phyloP scores from a whole-genome alignment of 23 tunicate species.

The Diplosoma virens region DNA sequence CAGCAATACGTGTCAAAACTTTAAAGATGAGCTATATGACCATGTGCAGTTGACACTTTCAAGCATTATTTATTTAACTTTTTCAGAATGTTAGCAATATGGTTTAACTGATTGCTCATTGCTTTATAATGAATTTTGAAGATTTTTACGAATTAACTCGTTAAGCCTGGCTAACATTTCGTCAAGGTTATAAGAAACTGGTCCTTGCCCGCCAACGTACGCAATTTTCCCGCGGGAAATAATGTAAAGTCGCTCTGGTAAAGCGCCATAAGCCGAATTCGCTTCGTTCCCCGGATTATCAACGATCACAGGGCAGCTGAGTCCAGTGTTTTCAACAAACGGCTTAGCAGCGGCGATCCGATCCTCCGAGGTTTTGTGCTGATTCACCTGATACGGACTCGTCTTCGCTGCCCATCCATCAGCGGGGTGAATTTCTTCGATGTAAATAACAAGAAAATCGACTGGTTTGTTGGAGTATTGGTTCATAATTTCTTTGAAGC shows the following conservation, averaged over 20 bases:
- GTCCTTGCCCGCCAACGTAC: conserved; percentile 30
- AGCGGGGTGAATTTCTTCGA: conserved; percentile 48
- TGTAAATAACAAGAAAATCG: conserved; percentile 50
- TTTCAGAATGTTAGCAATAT: too few relatives aligned
- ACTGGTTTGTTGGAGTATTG: conserved; percentile 20
- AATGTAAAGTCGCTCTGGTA: conserved; percentile 55
- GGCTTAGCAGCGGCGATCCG: conserved; percentile 30
- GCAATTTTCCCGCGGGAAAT: conserved; percentile 23
- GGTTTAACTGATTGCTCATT: too few relatives aligned
- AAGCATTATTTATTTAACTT: too few relatives aligned
- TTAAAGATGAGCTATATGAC: too few relatives aligned
- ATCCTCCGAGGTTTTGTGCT: conserved; percentile 21
- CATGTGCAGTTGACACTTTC: too few relatives aligned
- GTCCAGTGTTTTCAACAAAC: conserved; percentile 9
- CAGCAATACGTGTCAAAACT: too few relatives aligned
- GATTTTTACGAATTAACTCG: too few relatives aligned
- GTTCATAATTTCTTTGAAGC: conserved; percentile 37
- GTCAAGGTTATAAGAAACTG: conserved; percentile 20
- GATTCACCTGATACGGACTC: conserved; percentile 16
- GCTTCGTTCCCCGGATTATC: conserved; percentile 47
- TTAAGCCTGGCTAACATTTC: conserved; percentile 13
- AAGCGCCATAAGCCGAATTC: conserved; percentile 43
- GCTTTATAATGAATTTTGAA: too few relatives aligned
- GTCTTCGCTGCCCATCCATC: conserved; percentile 28
- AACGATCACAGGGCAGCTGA: conserved; percentile 37